Conservation (phyloP, 2,888 invertebrate genomes). For the Diaperis boleti region DNA sequence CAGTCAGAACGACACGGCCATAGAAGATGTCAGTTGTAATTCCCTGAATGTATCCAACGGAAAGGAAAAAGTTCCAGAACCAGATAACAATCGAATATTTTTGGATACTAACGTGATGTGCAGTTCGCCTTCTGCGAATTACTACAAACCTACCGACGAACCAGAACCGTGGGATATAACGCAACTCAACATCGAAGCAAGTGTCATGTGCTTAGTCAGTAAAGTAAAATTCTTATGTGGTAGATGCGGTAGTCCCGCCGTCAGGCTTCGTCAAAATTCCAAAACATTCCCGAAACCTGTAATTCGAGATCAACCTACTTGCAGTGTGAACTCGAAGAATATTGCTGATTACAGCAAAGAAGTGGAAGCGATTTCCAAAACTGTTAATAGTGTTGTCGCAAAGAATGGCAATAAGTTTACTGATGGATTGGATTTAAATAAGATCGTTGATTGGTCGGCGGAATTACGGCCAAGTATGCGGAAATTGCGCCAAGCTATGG, state of each 20-base stretch:
- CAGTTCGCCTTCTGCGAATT: slow-evolving; percentile 78
- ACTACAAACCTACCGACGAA: slow-evolving; percentile 83
- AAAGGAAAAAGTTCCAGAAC: slow-evolving; percentile 54
- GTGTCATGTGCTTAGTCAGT: slow-evolving; percentile 86
- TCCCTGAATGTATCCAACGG: slow-evolving; percentile 47
- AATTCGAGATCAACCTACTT: slow-evolving; percentile 51
- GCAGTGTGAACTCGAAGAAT: slow-evolving; percentile 38
- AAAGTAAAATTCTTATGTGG: slow-evolving; percentile 86
- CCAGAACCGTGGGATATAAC: slow-evolving; percentile 90
- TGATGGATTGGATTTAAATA: slow-evolving; percentile 76
- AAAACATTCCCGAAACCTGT: slow-evolving; percentile 48
- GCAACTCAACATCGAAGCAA: slow-evolving; percentile 87
- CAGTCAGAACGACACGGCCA: slow-evolving; percentile 48
- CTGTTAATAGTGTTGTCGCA: slow-evolving; percentile 70
- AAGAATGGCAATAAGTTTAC: slow-evolving; percentile 80
- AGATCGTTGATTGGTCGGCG: slow-evolving; percentile 80
- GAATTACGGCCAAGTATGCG: slow-evolving; percentile 84
- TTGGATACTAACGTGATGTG: slow-evolving; percentile 69
- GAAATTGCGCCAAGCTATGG: slow-evolving; percentile 83
- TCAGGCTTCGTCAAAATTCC: slow-evolving; percentile 71
- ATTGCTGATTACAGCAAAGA: slow-evolving; percentile 50
- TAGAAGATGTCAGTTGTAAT: slow-evolving; percentile 28
- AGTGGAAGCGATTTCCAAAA: slow-evolving; percentile 64
- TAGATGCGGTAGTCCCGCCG: slow-evolving; percentile 79
- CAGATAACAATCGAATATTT: slow-evolving; percentile 63